Conservation (phyloP, 2,113 vertebrate genomes). For the Apistogramma diplotaenia region DNA sequence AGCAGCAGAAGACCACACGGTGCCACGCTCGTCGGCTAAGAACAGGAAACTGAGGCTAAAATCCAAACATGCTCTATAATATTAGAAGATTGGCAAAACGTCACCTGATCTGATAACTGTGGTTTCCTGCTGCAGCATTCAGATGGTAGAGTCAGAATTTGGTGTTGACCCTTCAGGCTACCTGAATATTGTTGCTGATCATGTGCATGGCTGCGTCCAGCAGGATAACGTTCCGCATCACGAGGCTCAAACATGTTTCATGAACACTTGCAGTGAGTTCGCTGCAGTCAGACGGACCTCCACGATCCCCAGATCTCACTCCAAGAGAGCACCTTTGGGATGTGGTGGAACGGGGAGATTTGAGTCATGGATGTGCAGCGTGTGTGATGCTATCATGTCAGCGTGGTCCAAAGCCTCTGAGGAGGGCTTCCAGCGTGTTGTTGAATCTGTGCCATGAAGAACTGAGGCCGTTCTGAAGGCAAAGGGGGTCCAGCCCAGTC, state of each 20-base stretch:
- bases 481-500: not conserved
- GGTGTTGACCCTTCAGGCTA: not conserved
- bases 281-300: not conserved
- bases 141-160: too few species aligned
- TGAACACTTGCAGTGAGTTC: not conserved
- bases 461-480: not conserved
- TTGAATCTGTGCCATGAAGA: not conserved
- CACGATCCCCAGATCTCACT: not conserved
- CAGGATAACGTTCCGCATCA: not conserved
- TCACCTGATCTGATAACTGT: too few species aligned
- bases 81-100: too few species aligned
- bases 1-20: too few species aligned
- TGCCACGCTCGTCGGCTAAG: too few species aligned
- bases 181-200: not conserved
- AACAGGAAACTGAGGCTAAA: too few species aligned
- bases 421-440: not conserved
- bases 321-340: not conserved
- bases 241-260: not conserved
- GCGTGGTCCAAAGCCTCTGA: not conserved
- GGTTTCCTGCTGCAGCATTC: too few species aligned
- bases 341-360: not conserved
- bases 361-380: not conserved
- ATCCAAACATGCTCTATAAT: too few species aligned
- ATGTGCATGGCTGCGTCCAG: not conserved
- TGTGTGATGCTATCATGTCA: not conserved